Evolutionary conservation across 2,888 invertebrate species (phyloP), one percentile per base, ranked within the genome.

Genomic region (Himalopsyche tibetana): DNA sequence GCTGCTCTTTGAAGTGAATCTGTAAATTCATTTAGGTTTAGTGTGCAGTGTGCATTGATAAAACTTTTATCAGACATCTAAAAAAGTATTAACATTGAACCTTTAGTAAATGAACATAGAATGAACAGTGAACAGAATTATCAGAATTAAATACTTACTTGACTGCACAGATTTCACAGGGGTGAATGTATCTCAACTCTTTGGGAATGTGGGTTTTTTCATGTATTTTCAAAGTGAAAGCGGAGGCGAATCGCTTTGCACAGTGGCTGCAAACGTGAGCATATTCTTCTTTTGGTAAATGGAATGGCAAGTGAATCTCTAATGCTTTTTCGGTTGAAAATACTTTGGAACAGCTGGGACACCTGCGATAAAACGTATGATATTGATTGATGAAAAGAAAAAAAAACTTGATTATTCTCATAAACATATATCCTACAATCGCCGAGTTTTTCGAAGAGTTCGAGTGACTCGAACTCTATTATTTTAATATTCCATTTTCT

Each of bases 251-350:
- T 63, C 82, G 51, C 51, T 88, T 86, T 36, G 69, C 82, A 79
- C 88, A 87, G 38, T 86, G 84, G 38, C 84, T 84, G 38, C 87
- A 88, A 55, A 84, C 83, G 45, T 85, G 83, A 6, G 84, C 63
- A 28, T 82, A 80, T n/a, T 86, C 80, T 42, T 85, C 84, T 45
- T 82, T 85, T 28, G 84, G 82, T 28, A 84, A 36, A 63, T 87
- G 87, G 17, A 40, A 56, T 40, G 42, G 40, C 19, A 84, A 82
- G 12, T 87, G 87, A 8, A 69, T 45, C n/a, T 80, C n/a, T n/a
- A 84, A 83, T n/a, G 80, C 79, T 80, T 84, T 86, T 56, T 79
- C 82, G 38, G 83, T 63, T 19, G 82, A 45, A 80, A 84, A 87
- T 11, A 55, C 56, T 79, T 82, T 86, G 42, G 80, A 56, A 45